phyloP scores from a whole-genome alignment of 2,797 vertebrate species.

The Diplodus puntazzo region DNA sequence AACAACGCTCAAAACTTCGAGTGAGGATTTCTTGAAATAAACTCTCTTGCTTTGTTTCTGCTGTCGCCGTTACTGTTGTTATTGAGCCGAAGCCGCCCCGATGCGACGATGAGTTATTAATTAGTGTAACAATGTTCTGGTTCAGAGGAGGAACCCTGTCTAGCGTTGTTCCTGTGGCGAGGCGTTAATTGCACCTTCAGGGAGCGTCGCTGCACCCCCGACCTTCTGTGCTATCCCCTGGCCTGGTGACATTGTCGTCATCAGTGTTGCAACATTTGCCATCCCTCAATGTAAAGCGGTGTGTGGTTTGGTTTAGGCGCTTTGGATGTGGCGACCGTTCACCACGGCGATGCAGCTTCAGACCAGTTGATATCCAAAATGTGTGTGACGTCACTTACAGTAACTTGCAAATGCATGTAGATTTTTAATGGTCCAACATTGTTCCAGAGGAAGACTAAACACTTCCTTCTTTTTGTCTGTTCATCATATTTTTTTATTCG shows the following conservation, averaged over 20 bases:
- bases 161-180: slow-evolving; percentile 62
- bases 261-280: slow-evolving; percentile 38
- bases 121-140: slow-evolving; percentile 67
- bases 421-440: background rate
- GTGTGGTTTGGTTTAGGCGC: background rate
- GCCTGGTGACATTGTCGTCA: slow-evolving; percentile 70
- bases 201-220: slow-evolving; percentile 49
- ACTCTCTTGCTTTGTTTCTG: slow-evolving; percentile 25
- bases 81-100: slow-evolving; percentile 36
- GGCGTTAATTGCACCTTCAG: slow-evolving; percentile 78
- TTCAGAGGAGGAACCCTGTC: slow-evolving; percentile 61
- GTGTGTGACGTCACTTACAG: background rate
- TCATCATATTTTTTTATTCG: background rate
- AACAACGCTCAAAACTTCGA: background rate
- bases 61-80: slow-evolving; percentile 36
- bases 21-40: background rate
- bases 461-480: background rate
- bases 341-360: background rate
- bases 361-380: background rate
- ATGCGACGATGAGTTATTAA: slow-evolving; percentile 69
- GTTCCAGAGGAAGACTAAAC: background rate
- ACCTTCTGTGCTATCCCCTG: slow-evolving; percentile 57
- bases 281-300: slow-evolving; percentile 3
- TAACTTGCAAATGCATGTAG: background rate
- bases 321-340: background rate